A percentile compares a stretch with the other conserved stretches of the same genome.
These are phyloP conservation scores for Lemur catta DNA, from an alignment of 2,797 vertebrate genomes.

Conservation along the genomic window DNA sequence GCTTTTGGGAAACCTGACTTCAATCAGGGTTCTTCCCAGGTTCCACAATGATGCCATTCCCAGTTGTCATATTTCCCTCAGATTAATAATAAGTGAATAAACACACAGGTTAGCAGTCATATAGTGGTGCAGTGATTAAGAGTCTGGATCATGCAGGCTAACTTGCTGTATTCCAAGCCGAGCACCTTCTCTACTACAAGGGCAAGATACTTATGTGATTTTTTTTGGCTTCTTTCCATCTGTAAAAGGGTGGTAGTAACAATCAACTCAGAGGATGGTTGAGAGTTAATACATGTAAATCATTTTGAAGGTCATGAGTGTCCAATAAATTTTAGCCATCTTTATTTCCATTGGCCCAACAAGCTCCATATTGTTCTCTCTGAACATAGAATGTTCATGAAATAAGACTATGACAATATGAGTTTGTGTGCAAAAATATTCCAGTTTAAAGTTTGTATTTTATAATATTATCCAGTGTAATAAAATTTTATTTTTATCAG, in stretches of 20 bases:
- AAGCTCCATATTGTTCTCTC: background rate
- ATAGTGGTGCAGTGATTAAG: background rate
- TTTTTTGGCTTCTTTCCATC: background rate
- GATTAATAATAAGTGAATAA: background rate
- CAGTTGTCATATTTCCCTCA: background rate
- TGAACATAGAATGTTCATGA: background rate
- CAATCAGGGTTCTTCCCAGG: background rate
- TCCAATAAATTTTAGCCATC: background rate
- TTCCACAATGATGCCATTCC: background rate
- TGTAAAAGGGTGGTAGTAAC: background rate
- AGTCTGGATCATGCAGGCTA: background rate
- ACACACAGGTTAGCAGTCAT: background rate
- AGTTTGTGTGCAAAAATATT: background rate
- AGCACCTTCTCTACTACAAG: background rate
- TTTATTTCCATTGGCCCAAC: background rate
- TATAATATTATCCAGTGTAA: background rate
- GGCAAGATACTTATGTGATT: background rate
- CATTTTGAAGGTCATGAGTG: background rate
- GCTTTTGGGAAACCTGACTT: background rate
- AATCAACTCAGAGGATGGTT: background rate
- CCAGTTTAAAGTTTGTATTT: background rate
- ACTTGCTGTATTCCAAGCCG: background rate
- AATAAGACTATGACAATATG: background rate
- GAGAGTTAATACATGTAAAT: background rate
- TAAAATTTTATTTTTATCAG: background rate